Conservation (phyloP, 2,888 invertebrate genomes). For the Lepas anatifera region DNA sequence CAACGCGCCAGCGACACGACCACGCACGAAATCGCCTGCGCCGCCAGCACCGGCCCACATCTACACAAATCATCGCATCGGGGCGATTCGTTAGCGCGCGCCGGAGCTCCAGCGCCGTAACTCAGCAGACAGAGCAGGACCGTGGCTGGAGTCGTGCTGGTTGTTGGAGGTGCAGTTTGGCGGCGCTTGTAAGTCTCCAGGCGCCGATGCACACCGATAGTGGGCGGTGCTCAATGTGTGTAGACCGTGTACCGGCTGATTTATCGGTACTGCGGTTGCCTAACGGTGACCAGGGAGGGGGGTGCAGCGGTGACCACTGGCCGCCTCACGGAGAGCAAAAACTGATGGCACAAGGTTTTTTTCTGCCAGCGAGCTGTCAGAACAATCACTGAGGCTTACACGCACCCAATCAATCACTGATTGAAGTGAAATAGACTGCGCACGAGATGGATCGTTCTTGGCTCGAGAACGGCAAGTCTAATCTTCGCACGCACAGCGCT, state of each 20-base stretch:
- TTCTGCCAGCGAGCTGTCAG: no score
- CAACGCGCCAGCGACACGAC: no score
- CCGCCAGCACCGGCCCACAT: neutral
- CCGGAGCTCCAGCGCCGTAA: neutral
- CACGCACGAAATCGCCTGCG: neutral
- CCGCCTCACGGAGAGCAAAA: no score
- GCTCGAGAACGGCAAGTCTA: no score
- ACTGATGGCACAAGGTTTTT: no score
- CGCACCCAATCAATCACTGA: no score
- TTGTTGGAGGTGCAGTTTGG: neutral
- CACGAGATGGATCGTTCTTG: no score
- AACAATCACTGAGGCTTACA: no score
- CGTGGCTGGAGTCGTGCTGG: neutral
- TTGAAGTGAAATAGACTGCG: no score
- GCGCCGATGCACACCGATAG: neutral
- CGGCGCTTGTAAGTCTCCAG: neutral
- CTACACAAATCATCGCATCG: constrained; percentile 7
- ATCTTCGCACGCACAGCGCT: no score
- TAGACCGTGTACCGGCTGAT: no score
- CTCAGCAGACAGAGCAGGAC: no score
- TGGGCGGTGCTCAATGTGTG: neutral
- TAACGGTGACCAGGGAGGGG: neutral
- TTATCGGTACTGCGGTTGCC: neutral
- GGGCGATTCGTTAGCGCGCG: neutral
- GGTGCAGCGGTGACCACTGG: neutral